Percentiles rank a stretch among this genome's conserved stretches.
Evolutionary conservation across 2,797 vertebrate species (phyloP).

Genomic region (Acrossocheilus wenchowensis): DNA sequence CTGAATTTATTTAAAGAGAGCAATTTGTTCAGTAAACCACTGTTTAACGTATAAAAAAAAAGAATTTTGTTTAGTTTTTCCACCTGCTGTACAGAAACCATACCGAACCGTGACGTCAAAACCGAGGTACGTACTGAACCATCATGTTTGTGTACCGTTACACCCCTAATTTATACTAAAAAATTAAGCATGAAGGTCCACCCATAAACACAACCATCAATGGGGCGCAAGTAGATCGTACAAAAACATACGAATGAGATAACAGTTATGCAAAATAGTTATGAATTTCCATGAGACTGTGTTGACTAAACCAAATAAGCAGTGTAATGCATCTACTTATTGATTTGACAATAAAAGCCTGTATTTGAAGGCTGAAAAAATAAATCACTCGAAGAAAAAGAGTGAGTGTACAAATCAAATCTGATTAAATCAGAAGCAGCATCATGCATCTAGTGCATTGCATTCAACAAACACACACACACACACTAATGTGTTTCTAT

Average conservation of each 20-base stretch:
- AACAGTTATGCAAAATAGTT: background rate
- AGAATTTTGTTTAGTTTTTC: too few relatives aligned
- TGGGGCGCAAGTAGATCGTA: background rate
- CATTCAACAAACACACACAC: slow-evolving; percentile 23
- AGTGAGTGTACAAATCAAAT: slow-evolving; percentile 26
- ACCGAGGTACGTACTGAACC: too few relatives aligned
- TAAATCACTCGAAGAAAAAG: background rate
- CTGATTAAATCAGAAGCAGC: background rate
- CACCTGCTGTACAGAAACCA: too few relatives aligned
- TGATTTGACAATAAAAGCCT: background rate
- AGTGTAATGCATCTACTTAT: background rate
- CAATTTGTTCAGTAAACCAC: too few relatives aligned
- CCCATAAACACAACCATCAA: background rate
- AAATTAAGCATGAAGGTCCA: background rate
- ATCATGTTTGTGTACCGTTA: too few relatives aligned
- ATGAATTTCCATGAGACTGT: background rate
- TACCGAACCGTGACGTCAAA: too few relatives aligned
- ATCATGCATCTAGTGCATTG: slow-evolving; percentile 37
- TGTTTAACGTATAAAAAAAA: too few relatives aligned
- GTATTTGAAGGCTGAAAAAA: background rate
- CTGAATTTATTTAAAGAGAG: too few relatives aligned
- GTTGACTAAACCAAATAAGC: background rate
- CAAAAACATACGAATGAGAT: background rate
- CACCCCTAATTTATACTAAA: background rate
- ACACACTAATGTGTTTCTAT: slow-evolving; percentile 9